Conservation (phyloP, 2,113 vertebrate species). For the Turdus rufiventris region DNA sequence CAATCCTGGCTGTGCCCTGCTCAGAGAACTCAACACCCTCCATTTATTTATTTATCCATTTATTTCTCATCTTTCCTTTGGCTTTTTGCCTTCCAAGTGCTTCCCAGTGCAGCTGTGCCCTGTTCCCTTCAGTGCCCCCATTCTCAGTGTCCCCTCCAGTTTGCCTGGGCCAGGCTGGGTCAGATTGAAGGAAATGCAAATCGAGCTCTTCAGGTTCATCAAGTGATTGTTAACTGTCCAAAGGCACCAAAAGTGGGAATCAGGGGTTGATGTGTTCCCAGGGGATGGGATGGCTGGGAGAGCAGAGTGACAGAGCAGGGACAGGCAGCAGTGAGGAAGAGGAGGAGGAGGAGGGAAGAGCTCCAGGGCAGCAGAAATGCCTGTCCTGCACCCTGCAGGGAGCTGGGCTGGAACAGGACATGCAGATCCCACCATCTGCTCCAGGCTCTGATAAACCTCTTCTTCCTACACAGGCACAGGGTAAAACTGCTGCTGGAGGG, state of each 20-base stretch:
- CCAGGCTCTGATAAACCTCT: neutral
- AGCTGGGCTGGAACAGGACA: neutral
- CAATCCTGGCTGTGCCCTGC: fast-evolving
- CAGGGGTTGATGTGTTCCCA: fast-evolving
- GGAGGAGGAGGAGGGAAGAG: neutral
- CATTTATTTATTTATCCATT: fast-evolving
- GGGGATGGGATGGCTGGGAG: neutral
- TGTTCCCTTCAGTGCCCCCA: neutral
- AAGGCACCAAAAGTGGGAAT: too few species aligned
- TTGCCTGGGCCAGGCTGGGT: neutral
- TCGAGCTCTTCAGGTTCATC: neutral
- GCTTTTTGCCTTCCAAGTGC: neutral
- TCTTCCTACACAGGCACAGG: neutral
- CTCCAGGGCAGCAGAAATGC: neutral
- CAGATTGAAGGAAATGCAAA: neutral
- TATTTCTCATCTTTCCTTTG: neutral
- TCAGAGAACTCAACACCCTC: neutral
- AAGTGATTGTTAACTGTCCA: neutral
- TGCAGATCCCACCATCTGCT: neutral
- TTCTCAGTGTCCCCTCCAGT: neutral
- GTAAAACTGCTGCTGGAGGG: fast-evolving
- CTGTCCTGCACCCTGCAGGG: neutral
- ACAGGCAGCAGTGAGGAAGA: neutral
- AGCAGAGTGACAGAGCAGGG: too few species aligned
- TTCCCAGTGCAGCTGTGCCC: neutral